These are phyloP conservation scores for Galerucella nymphaeae DNA, from an alignment of 2,888 invertebrate species.

Conservation along the genomic window DNA sequence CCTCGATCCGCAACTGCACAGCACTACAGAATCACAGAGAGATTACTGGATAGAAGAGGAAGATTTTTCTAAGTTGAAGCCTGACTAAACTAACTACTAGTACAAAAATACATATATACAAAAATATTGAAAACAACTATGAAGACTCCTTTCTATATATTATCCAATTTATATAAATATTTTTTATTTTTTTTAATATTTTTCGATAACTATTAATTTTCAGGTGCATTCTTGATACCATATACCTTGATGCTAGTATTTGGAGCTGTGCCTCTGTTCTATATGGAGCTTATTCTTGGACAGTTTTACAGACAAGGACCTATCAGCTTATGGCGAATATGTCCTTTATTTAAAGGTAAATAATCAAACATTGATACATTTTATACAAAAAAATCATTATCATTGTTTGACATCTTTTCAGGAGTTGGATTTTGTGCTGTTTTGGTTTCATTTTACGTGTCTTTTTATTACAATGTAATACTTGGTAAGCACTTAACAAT, in stretches of 20 bases:
- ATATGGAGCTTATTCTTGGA: slow-evolving; percentile 82
- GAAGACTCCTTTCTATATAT: no score
- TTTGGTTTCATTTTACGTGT: slow-evolving; percentile 82
- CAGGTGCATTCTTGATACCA: slow-evolving; percentile 81
- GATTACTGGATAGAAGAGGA: no score
- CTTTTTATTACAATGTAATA: slow-evolving; percentile 87
- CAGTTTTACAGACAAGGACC: slow-evolving; percentile 83
- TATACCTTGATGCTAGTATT: slow-evolving; percentile 81
- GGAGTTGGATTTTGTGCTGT: slow-evolving; percentile 85
- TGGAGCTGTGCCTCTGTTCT: slow-evolving; percentile 81
- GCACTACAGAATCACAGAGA: no score
- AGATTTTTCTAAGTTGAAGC: no score
- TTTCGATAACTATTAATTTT: slow-evolving; percentile 42
- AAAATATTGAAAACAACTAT: no score
- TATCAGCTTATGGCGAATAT: slow-evolving; percentile 84
- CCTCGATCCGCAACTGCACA: no score
- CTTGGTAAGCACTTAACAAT: slow-evolving; percentile 70
- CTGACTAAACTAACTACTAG: no score
- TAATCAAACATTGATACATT: neutral
- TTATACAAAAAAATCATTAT: no score
- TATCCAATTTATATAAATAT: no score
- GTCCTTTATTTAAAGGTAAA: slow-evolving; percentile 84
- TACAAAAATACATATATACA: no score
- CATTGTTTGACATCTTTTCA: slow-evolving; percentile 57
- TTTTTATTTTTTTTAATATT: no score